Conservation (phyloP, 2,113 vertebrate species). For the Chrysemys picta region DNA sequence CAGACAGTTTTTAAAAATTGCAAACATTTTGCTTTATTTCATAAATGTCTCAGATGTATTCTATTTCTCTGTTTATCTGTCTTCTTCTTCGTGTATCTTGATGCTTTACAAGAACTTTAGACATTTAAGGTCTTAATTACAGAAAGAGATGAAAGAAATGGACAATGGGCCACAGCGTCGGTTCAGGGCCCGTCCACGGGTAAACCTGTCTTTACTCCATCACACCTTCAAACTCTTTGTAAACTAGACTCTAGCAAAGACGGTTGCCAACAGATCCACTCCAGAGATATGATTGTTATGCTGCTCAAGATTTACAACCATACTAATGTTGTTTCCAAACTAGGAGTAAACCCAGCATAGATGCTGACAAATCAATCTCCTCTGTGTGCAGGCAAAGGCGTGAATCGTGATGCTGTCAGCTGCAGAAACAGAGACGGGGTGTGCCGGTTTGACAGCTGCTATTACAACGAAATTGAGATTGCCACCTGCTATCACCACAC, state of each 20-base stretch:
- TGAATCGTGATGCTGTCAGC: neutral
- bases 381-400: neutral
- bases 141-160: neutral
- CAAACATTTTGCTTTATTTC: neutral
- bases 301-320: too few species aligned
- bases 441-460: neutral
- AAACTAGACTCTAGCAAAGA: neutral
- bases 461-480: neutral
- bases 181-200: neutral
- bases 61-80: neutral
- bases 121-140: neutral
- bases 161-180: too few species aligned
- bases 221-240: neutral
- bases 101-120: neutral
- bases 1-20: neutral
- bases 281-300: neutral
- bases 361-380: neutral
- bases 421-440: neutral
- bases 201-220: neutral
- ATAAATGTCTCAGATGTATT: neutral
- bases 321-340: neutral
- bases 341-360: neutral
- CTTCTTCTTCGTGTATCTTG: neutral
- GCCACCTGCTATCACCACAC: neutral
- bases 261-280: neutral